Evolutionary conservation across 1,140 invertebrate species (phyloP).

Genomic region (Aphidius ervi): DNA sequence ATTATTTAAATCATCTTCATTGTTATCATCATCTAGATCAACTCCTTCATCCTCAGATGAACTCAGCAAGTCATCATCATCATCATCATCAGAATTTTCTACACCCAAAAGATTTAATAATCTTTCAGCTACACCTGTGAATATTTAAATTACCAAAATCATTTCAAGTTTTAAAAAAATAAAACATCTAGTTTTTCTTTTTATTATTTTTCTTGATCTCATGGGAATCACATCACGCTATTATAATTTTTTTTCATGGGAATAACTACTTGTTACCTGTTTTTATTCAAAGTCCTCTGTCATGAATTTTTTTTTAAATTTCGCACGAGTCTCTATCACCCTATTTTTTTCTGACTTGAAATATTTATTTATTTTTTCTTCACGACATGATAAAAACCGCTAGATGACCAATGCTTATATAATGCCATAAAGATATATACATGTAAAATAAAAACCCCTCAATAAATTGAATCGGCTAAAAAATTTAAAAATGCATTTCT

Average conservation of each 20-base stretch:
- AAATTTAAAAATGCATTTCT: neutral
- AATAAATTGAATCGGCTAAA: no score
- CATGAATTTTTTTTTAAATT: conserved; percentile 23
- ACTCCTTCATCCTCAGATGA: conserved; percentile 48
- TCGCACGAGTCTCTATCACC: conserved; percentile 34
- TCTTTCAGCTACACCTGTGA: conserved; percentile 41
- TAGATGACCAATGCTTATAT: neutral
- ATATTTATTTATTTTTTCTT: conserved; percentile 6
- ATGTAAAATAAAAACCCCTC: no score
- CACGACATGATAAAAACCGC: conserved; percentile 2
- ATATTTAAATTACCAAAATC: neutral
- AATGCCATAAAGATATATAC: no score
- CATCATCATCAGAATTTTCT: conserved; percentile 36
- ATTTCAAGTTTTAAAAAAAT: neutral
- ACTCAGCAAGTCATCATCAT: conserved; percentile 30
- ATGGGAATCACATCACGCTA: conserved; percentile 37
- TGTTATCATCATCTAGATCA: conserved; percentile 38
- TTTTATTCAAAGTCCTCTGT: conserved; percentile 21
- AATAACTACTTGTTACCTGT: conserved; percentile 37
- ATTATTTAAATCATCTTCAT: conserved; percentile 30
- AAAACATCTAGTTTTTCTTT: conserved; percentile 15
- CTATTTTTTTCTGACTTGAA: conserved; percentile 7
- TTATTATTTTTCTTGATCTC: conserved; percentile 24
- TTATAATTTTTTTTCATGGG: conserved; percentile 33
- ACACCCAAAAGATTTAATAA: conserved; percentile 40